A percentile compares a stretch with the other conserved stretches of the same genome.
These are phyloP conservation scores for Vanacampus margaritifer DNA, from an alignment of 2,113 vertebrate genomes.

Conservation along the genomic window DNA sequence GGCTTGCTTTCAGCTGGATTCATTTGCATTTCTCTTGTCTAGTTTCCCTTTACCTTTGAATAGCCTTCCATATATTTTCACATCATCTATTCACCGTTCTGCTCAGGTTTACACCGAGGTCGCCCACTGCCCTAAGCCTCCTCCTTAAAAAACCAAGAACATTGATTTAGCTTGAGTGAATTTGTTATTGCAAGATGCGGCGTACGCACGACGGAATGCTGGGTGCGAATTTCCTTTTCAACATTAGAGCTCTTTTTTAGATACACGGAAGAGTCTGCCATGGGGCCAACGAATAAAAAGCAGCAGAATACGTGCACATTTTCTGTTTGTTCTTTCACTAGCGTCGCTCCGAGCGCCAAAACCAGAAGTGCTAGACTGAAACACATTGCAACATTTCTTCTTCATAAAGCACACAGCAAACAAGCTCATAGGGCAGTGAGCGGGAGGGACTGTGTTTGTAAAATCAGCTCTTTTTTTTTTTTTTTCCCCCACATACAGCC, in stretches of 20 bases:
- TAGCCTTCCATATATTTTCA: conserved; percentile 32
- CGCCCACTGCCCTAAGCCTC: conserved; percentile 18
- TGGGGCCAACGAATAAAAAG: conserved; percentile 31
- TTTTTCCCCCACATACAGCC: conserved; percentile 38
- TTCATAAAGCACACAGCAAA: conserved; percentile 19
- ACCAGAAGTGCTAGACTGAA: conserved; percentile 22
- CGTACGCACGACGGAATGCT: conserved; percentile 7
- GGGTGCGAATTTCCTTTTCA: conserved; percentile 7
- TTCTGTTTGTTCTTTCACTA: conserved; percentile 21
- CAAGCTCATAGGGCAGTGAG: background rate
- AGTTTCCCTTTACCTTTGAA: conserved; percentile 15
- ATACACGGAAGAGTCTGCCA: conserved; percentile 30
- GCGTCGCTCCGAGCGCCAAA: conserved; percentile 35
- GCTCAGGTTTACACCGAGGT: conserved; percentile 13
- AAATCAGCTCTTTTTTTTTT: conserved; percentile 1
- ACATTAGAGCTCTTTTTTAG: conserved; percentile 9
- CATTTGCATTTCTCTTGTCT: conserved; percentile 31
- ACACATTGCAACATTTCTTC: conserved; percentile 24
- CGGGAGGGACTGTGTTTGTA: conserved; percentile 12
- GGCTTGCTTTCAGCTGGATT: conserved; percentile 30
- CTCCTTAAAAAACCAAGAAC: conserved; percentile 18
- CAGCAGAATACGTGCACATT: conserved; percentile 33
- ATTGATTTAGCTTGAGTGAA: conserved; percentile 7
- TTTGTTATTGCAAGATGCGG: conserved; percentile 15
- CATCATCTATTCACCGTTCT: conserved; percentile 19